Evolutionary conservation across 1,140 invertebrate species (phyloP).

Genomic region (Drosophila nebulosa): DNA sequence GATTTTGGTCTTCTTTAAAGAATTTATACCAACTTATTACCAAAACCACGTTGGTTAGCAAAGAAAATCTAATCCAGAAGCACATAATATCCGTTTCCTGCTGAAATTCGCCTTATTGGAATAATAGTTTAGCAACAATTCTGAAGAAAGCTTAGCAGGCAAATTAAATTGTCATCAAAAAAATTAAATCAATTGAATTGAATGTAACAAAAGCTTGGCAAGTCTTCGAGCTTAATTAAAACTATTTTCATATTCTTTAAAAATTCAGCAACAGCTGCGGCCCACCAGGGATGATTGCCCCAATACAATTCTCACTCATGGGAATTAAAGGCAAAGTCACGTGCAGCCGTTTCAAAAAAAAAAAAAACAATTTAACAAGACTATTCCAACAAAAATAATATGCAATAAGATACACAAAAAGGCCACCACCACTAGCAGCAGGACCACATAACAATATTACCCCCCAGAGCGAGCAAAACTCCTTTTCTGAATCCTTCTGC

Average conservation of each 20-base stretch:
- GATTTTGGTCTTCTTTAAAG: no score
- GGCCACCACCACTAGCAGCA: background rate
- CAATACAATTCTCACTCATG: background rate
- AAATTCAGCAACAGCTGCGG: background rate
- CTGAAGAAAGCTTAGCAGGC: no score
- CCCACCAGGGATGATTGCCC: background rate
- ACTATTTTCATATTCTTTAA: background rate
- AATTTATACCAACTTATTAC: no score
- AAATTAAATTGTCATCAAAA: no score
- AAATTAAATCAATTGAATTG: background rate
- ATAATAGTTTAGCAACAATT: no score
- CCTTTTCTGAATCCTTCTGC: slow-evolving; percentile 3
- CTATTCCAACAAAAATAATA: slow-evolving; percentile 48
- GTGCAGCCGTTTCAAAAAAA: slow-evolving; percentile 29
- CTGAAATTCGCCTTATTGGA: no score
- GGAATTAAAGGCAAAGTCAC: slow-evolving; percentile 44
- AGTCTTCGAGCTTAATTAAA: background rate
- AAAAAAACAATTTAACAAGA: slow-evolving; percentile 45
- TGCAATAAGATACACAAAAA: slow-evolving; percentile 21
- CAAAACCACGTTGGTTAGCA: no score
- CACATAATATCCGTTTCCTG: no score
- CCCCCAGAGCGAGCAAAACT: background rate
- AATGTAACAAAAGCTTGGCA: background rate
- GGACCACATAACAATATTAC: slow-evolving; percentile 28
- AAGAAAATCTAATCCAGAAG: no score